These are phyloP conservation scores for Babyrousa celebensis DNA, from an alignment of 2,797 vertebrate genomes.

Conservation along the genomic window DNA sequence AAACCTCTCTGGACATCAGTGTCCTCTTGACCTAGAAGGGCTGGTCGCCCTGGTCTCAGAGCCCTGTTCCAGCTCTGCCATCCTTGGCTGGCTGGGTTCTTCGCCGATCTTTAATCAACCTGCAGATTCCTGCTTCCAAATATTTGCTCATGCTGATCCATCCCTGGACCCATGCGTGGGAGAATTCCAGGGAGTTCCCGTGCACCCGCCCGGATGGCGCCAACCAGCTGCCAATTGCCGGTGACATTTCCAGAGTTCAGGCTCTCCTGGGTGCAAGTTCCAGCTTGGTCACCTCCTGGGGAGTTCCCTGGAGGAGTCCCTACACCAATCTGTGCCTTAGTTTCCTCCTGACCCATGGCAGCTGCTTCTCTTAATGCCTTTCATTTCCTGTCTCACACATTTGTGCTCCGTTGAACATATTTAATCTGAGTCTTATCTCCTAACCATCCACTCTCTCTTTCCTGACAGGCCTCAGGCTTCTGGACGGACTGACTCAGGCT, in stretches of 20 bases:
- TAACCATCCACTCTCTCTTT: not conserved
- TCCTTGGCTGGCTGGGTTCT: not conserved
- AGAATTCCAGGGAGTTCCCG: no score
- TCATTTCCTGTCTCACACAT: not conserved
- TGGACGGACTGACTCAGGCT: not conserved
- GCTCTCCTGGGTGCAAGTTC: not conserved
- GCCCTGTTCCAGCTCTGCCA: not conserved
- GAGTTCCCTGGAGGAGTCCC: not conserved
- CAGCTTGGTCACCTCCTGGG: not conserved
- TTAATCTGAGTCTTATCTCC: not conserved
- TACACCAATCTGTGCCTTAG: not conserved
- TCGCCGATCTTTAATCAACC: not conserved
- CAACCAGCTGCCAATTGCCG: not conserved
- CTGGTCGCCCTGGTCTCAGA: not conserved
- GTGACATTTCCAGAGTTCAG: not conserved
- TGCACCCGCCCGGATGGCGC: not conserved
- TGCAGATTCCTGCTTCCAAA: not conserved
- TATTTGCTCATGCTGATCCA: not conserved
- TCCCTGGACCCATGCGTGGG: not conserved
- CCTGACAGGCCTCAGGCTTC: not conserved
- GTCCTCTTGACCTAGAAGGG: not conserved
- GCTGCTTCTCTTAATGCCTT: not conserved
- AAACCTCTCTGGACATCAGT: no score
- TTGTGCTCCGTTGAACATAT: not conserved
- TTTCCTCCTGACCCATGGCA: not conserved